These are phyloP conservation scores for Polypedilum vanderplanki DNA, from an alignment of 1,140 invertebrate species.

Conservation along the genomic window DNA sequence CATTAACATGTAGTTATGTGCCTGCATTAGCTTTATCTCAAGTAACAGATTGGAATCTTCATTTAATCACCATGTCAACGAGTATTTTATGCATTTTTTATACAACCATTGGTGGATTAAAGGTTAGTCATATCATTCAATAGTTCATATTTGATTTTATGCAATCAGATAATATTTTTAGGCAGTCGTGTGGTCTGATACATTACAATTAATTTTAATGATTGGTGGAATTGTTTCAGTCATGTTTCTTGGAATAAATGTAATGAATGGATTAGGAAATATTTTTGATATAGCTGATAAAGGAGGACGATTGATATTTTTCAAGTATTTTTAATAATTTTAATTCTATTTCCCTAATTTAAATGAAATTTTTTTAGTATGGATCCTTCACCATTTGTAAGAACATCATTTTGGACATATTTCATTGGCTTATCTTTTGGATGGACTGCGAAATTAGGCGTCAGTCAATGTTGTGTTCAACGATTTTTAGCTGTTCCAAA, in stretches of 20 bases:
- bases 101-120: conserved; percentile 48
- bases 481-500: conserved; percentile 52
- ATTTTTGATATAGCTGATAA: conserved; percentile 45
- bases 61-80: conserved; percentile 58
- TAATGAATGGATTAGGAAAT: conserved; percentile 52
- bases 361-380: background rate
- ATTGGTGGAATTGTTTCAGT: conserved; percentile 62
- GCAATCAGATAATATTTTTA: conserved; percentile 42
- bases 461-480: conserved; percentile 55
- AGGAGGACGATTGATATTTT: conserved; percentile 50
- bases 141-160: background rate
- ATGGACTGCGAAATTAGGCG: conserved; percentile 48
- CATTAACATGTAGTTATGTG: conserved; percentile 45
- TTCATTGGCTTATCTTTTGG: conserved; percentile 50
- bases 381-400: background rate
- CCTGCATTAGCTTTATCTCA: conserved; percentile 57
- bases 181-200: conserved; percentile 69
- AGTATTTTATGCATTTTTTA: conserved; percentile 74
- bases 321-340: conserved; percentile 45
- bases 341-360: background rate
- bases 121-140: conserved; percentile 40
- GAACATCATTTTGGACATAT: background rate
- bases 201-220: conserved; percentile 62
- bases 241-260: conserved; percentile 53
- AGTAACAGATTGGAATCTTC: conserved; percentile 62